phyloP scores from a whole-genome alignment of 1,140 invertebrate species.

The Lethrus apterus region DNA sequence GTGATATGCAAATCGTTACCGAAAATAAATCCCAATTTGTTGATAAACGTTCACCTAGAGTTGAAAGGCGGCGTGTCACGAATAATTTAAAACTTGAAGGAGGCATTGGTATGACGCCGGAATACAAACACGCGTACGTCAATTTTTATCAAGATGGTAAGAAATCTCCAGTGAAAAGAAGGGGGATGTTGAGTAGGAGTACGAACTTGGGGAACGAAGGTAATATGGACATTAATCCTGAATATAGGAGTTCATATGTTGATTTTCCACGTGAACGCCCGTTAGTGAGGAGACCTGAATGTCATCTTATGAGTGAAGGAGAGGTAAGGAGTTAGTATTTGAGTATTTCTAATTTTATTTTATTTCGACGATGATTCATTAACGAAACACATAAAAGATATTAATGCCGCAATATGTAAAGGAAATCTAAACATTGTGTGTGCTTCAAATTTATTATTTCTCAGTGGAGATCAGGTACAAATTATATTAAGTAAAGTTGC shows the following conservation, averaged over 20 bases:
- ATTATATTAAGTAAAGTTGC: too few species aligned
- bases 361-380: too few species aligned
- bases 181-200: not conserved
- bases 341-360: not conserved
- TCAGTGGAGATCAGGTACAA: too few species aligned
- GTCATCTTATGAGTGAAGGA: conserved; percentile 23
- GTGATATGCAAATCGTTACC: conserved; percentile 39
- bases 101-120: conserved; percentile 24
- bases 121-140: conserved; percentile 31
- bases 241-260: conserved; percentile 32
- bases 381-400: too few species aligned
- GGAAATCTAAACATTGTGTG: too few species aligned
- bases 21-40: conserved; percentile 42
- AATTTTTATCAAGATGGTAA: conserved; percentile 27
- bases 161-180: conserved; percentile 13
- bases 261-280: conserved; percentile 36
- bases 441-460: too few species aligned
- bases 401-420: too few species aligned
- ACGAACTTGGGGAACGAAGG: conserved; percentile 25
- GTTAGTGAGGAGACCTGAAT: conserved; percentile 26
- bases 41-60: conserved; percentile 12
- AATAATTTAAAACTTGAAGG: conserved; percentile 26
- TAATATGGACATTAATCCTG: conserved; percentile 25
- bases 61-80: conserved; percentile 9
- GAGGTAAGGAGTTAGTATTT: conserved; percentile 23